phyloP scores from a whole-genome alignment of 1,140 invertebrate genomes.

The Diuraphis noxia region DNA sequence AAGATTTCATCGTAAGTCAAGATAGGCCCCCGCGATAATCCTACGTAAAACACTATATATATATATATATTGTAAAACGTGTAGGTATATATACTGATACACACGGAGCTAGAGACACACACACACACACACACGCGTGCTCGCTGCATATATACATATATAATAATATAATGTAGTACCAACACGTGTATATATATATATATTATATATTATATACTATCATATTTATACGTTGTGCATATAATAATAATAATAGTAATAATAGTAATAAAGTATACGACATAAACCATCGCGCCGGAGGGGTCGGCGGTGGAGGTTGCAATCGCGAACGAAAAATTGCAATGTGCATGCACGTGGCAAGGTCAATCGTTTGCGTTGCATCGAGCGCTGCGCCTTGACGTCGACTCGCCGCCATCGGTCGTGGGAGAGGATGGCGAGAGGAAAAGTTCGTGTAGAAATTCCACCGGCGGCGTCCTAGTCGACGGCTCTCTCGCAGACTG shows the following conservation, averaged over 20 bases:
- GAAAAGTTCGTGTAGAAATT: background rate
- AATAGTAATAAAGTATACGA: background rate
- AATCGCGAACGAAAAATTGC: conserved; percentile 26
- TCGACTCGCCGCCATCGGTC: background rate
- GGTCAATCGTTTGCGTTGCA: conserved; percentile 26
- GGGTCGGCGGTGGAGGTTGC: background rate
- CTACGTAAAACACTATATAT: background rate
- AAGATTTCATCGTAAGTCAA: background rate
- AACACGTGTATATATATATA: background rate
- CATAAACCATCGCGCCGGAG: background rate
- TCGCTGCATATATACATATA: background rate
- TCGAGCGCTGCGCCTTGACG: background rate
- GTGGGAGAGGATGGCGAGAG: background rate
- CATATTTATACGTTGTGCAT: background rate
- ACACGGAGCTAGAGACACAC: too few species aligned
- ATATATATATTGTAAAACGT: background rate
- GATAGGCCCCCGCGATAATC: background rate
- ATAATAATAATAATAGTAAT: background rate
- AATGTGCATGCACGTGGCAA: conserved; percentile 41
- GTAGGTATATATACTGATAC: background rate
- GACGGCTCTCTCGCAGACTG: background rate
- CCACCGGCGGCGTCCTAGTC: conserved; percentile 7
- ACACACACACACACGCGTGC: background rate
- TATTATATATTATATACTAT: background rate
- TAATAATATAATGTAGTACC: background rate